Base-by-base conservation (phyloP, 1,140 invertebrate genomes). In the Drosophila novamexicana region DNA sequence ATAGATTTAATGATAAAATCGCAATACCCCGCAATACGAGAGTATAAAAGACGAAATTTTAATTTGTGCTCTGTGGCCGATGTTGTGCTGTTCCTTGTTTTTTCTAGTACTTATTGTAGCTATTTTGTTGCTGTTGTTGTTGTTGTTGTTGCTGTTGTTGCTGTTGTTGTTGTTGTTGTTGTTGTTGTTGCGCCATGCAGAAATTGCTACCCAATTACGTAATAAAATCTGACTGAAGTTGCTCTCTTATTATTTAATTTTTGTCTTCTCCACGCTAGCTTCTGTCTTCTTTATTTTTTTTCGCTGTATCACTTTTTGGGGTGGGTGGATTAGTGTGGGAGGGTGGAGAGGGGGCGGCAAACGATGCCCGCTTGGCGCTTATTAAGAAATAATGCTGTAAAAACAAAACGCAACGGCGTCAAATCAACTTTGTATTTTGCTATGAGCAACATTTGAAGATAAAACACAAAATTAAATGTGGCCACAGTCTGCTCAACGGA, bases 171-270 rank as follows among this genome's bases (percentile, higher is more conserved):
- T 67, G 45, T 32, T 57, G 52, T 22, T 69, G 40, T 16, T 71
- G 40, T 7, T 58, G 42, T n/a, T 73, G 81, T 67, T 78, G 78
- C 62, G 50, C 69, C 84, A 75, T 84, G 84, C 86, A 89, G 77
- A 89, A 89, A 89, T 89, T 89, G 84, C 84, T 89, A 89, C 84
- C 84, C 85, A 89, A 89, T 89, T 89, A 89, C 85, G 84, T 89
- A 89, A 89, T 89, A 84, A 89, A 89, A 89, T 89, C 84, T 84
- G 81, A 89, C 84, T 89, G 85, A 89, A 89, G 84, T 89, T 89
- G 70, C 74, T 89, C 84, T 81, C 85, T 89, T 89, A 84, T 89
- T 89, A 89, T 89, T 89, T 88, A 88, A 88, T 88, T 88, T 88
- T 81, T 88, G 83, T 75, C 76, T 88, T 79, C 64, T 68, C 72